A percentile compares a stretch with the other conserved stretches of the same genome.
Conservation (phyloP, 2,888 invertebrate genomes). For the Tetramorium bicarinatum region DNA sequence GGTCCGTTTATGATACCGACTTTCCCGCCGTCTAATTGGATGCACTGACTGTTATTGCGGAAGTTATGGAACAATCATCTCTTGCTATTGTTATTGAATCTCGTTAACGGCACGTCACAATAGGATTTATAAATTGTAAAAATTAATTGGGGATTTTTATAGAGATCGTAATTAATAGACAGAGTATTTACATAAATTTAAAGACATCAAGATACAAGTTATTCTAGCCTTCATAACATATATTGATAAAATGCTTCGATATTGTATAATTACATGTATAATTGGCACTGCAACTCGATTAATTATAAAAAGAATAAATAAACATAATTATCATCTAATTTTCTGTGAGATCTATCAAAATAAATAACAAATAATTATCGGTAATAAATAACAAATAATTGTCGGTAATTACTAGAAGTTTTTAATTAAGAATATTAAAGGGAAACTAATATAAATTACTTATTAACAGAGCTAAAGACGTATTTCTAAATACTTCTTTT, state of each 20-base stretch:
- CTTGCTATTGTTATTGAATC: slow-evolving; percentile 4
- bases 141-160: background rate
- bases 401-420: background rate
- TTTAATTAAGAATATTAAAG: background rate
- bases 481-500: background rate
- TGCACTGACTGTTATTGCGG: slow-evolving; percentile 28
- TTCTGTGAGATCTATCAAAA: background rate
- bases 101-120: background rate
- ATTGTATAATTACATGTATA: background rate
- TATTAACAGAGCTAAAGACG: background rate
- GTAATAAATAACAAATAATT: background rate
- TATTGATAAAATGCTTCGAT: background rate
- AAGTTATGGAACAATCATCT: slow-evolving; percentile 29
- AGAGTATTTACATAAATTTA: background rate
- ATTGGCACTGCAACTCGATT: background rate
- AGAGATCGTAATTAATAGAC: background rate
- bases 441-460: background rate
- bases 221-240: background rate
- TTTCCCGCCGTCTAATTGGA: slow-evolving; percentile 39
- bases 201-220: background rate
- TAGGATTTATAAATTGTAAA: background rate
- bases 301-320: background rate
- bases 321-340: background rate
- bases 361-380: background rate
- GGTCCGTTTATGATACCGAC: slow-evolving; percentile 29